Conservation (phyloP, 2,113 vertebrate genomes). For the Burhinus bistriatus region DNA sequence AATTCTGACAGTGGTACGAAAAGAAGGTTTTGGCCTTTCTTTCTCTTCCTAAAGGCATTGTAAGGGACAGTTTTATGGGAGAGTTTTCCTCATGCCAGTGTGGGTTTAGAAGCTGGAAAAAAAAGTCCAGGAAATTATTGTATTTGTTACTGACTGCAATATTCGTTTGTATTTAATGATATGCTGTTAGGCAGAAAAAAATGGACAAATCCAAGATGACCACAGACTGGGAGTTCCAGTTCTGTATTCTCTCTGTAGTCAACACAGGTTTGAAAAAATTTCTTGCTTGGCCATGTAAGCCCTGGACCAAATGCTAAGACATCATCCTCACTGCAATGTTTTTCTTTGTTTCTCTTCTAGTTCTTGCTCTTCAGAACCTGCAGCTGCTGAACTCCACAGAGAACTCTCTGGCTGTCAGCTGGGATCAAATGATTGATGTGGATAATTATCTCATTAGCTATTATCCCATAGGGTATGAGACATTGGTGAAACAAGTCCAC, state of each 20-base stretch:
- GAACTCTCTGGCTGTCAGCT: constrained; percentile 80
- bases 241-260: not conserved
- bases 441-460: constrained; percentile 84
- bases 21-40: not conserved
- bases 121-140: not conserved
- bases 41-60: not conserved
- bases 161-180: not conserved
- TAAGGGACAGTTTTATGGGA: not conserved
- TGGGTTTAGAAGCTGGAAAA: not conserved
- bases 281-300: not conserved
- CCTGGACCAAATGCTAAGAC: not conserved
- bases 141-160: not conserved
- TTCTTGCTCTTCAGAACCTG: constrained; percentile 77
- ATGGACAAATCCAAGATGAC: not conserved
- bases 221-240: not conserved
- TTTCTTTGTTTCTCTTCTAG: constrained; percentile 45
- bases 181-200: not conserved
- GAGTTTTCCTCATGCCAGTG: not conserved
- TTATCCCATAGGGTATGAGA: constrained; percentile 72
- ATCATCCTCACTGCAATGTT: not conserved
- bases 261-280: not conserved
- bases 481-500: constrained; percentile 55
- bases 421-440: constrained; percentile 76
- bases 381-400: constrained; percentile 78
- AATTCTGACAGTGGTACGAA: not conserved